Conservation (phyloP, 2,797 vertebrate species). For the Rhynchonycteris naso region DNA sequence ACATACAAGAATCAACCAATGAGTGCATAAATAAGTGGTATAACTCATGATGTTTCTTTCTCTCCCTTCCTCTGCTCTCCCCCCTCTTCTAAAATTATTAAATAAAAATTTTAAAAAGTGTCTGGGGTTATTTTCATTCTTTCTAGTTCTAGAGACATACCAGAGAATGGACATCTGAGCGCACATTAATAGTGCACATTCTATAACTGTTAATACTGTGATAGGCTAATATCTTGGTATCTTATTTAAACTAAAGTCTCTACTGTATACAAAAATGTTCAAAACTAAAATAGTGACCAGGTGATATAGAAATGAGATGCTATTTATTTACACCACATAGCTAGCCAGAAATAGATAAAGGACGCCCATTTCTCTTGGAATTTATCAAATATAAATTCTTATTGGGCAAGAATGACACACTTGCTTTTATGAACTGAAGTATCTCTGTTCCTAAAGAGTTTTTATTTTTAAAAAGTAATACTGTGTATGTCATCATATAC, state of each 20-base stretch:
- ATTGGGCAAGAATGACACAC: not conserved
- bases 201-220: not conserved
- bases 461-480: not conserved
- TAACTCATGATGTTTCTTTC: too few species aligned
- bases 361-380: constrained; percentile 18
- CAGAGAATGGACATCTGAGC: not conserved
- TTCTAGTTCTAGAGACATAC: not conserved
- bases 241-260: constrained; percentile 26
- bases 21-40: too few species aligned
- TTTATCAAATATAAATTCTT: constrained; percentile 1
- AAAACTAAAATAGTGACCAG: not conserved
- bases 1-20: too few species aligned
- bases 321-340: not conserved
- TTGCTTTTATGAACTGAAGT: not conserved
- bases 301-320: not conserved
- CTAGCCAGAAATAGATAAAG: not conserved
- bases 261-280: not conserved
- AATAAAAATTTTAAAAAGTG: too few species aligned
- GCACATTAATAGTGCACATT: not conserved
- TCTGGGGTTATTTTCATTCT: not conserved
- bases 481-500: not conserved
- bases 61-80: too few species aligned
- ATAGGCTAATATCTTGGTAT: not conserved
- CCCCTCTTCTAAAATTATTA: too few species aligned
- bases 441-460: not conserved